phyloP scores from a whole-genome alignment of 2,797 vertebrate genomes.

The Xenentodon cancila region DNA sequence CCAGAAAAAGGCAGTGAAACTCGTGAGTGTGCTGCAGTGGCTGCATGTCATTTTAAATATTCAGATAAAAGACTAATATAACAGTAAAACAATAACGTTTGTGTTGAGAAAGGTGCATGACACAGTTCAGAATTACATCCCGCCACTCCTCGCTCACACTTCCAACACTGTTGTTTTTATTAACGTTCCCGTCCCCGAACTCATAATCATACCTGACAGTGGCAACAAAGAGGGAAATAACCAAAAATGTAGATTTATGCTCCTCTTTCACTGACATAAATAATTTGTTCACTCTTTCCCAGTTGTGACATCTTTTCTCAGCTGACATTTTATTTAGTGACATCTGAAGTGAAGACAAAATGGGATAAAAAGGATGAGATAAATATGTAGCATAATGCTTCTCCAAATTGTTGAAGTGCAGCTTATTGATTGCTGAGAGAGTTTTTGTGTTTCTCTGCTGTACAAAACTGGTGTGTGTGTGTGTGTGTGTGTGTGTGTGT shows the following conservation, averaged over 20 bases:
- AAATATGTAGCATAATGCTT: conserved; percentile 16
- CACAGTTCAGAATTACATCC: conserved; percentile 26
- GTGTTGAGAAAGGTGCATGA: conserved; percentile 18
- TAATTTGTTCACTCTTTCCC: conserved; percentile 3
- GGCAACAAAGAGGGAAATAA: neutral
- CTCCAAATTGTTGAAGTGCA: neutral
- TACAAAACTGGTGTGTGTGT: too few species aligned
- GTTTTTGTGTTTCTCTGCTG: too few species aligned
- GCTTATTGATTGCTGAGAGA: too few species aligned
- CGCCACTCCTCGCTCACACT: conserved; percentile 11
- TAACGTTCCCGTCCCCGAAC: conserved; percentile 21
- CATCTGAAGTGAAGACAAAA: neutral
- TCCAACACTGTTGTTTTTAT: conserved; percentile 13
- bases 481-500: too few species aligned
- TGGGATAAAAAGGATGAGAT: neutral
- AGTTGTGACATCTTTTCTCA: neutral
- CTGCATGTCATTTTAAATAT: conserved; percentile 38
- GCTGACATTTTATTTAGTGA: conserved; percentile 8
- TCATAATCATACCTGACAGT: conserved; percentile 26
- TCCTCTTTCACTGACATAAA: conserved; percentile 20
- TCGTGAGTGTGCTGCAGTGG: too few species aligned
- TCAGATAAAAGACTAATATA: neutral
- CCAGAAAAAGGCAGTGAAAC: conserved; percentile 5
- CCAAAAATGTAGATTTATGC: neutral
- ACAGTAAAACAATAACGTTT: too few species aligned